These are phyloP conservation scores for Cercocebus atys DNA, from an alignment of 2,113 vertebrate species.

Conservation along the genomic window DNA sequence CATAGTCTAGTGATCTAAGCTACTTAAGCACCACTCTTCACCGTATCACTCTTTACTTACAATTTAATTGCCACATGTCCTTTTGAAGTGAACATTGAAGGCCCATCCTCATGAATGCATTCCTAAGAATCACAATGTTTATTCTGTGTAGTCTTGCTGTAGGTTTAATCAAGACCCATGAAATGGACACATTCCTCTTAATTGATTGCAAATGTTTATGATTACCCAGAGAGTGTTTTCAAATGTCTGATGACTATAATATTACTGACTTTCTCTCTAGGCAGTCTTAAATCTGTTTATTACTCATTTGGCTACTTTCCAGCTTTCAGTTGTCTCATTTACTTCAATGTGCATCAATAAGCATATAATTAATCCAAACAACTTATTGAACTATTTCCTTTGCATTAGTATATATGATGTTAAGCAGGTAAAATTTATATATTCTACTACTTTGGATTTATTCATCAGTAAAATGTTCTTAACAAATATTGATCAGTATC, in stretches of 20 bases:
- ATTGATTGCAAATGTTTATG: conserved; percentile 83
- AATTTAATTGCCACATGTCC: neutral
- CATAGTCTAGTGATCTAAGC: neutral
- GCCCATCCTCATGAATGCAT: neutral
- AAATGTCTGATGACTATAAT: conserved; percentile 82
- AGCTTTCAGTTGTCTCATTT: conserved; percentile 76
- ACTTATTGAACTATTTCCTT: conserved; percentile 75
- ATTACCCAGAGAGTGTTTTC: conserved; percentile 80
- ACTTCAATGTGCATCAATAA: conserved; percentile 75
- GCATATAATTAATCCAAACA: conserved; percentile 82
- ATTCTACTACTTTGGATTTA: conserved; percentile 46
- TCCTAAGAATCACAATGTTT: neutral
- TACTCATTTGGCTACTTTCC: conserved; percentile 82
- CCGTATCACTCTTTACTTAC: neutral
- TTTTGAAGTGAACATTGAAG: conserved; percentile 5
- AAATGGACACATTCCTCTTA: conserved; percentile 80
- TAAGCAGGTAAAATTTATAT: conserved; percentile 44
- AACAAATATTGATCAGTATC: conserved; percentile 2
- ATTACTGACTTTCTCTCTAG: conserved; percentile 80
- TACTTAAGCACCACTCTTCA: neutral
- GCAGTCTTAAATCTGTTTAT: conserved; percentile 82
- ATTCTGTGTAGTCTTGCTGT: conserved; percentile 51
- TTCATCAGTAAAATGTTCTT: neutral
- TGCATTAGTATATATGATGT: conserved; percentile 68
- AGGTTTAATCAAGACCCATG: conserved; percentile 79